Percentiles rank a stretch among this genome's conserved stretches.
phyloP scores from a whole-genome alignment of 1,140 invertebrate species.

The Monomorium pharaonis region DNA sequence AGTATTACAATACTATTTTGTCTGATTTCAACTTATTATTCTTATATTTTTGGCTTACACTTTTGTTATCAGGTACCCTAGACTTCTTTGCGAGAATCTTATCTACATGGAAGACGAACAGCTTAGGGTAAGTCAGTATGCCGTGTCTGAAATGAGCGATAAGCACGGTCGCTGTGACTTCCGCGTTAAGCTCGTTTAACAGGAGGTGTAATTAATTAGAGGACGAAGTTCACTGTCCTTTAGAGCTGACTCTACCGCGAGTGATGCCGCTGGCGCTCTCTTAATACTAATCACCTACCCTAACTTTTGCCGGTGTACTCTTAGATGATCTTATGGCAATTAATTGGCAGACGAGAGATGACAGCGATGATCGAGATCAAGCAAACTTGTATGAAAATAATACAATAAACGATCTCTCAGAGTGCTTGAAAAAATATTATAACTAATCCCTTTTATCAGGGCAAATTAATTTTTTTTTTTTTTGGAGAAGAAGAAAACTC shows the following conservation, averaged over 20 bases:
- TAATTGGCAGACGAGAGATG: slow-evolving; percentile 71
- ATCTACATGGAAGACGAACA: slow-evolving; percentile 75
- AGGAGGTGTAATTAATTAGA: slow-evolving; percentile 70
- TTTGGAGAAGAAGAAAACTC: background rate
- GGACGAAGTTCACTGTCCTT: slow-evolving; percentile 66
- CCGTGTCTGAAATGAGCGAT: slow-evolving; percentile 65
- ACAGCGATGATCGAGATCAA: slow-evolving; percentile 40
- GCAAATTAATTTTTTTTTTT: background rate
- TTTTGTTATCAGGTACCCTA: slow-evolving; percentile 12
- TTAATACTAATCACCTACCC: slow-evolving; percentile 60
- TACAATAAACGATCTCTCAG: background rate
- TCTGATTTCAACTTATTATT: background rate
- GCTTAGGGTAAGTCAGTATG: slow-evolving; percentile 53
- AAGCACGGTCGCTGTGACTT: slow-evolving; percentile 67
- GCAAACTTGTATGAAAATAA: background rate
- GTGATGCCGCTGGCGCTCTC: slow-evolving; percentile 31
- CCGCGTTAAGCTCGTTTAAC: slow-evolving; percentile 66
- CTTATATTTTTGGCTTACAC: slow-evolving; percentile 2
- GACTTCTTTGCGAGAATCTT: slow-evolving; percentile 60
- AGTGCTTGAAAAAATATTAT: background rate
- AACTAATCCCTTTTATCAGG: background rate
- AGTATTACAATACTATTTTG: background rate
- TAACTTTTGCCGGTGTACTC: slow-evolving; percentile 53
- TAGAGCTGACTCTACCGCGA: slow-evolving; percentile 43
- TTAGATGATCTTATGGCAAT: slow-evolving; percentile 76